Percentiles rank a stretch among this genome's conserved stretches.
These are phyloP conservation scores for Heteropelma amictum DNA, from an alignment of 2,888 invertebrate genomes.

Conservation along the genomic window DNA sequence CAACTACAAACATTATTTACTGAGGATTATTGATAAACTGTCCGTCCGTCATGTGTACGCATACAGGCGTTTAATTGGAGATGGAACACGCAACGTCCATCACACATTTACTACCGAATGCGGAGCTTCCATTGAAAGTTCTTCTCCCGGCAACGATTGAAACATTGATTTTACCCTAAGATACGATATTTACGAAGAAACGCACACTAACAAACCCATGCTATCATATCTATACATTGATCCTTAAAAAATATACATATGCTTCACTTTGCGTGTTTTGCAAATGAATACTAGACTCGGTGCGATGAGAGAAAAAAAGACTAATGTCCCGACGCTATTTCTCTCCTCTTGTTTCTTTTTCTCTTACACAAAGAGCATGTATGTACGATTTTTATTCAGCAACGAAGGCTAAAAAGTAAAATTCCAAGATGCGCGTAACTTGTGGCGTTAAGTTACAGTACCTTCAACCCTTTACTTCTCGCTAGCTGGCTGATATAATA, in stretches of 20 bases:
- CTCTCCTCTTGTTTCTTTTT: too few species aligned
- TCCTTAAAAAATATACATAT: slow-evolving; percentile 8
- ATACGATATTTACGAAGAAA: neutral
- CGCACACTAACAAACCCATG: neutral
- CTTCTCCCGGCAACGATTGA: slow-evolving; percentile 51
- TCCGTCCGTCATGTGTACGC: neutral
- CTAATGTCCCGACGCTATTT: too few species aligned
- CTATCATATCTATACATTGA: neutral
- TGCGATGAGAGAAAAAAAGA: neutral
- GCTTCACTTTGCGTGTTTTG: slow-evolving; percentile 24
- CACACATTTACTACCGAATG: slow-evolving; percentile 20
- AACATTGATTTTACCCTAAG: slow-evolving; percentile 63
- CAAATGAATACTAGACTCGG: slow-evolving; percentile 18
- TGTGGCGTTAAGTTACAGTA: neutral
- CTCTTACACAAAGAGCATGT: too few species aligned
- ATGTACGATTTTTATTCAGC: too few species aligned
- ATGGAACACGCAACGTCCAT: slow-evolving; percentile 14
- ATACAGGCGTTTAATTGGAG: neutral
- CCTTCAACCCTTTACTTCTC: too few species aligned
- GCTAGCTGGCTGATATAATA: neutral
- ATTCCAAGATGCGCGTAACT: too few species aligned
- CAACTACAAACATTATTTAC: too few species aligned
- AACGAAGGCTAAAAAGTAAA: too few species aligned
- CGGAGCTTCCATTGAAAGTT: slow-evolving; percentile 1
- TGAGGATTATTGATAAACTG: slow-evolving; percentile 28